A percentile compares a stretch with the other conserved stretches of the same genome.
These are phyloP conservation scores for Neria commutata DNA, from an alignment of 2,888 invertebrate genomes.

Conservation along the genomic window DNA sequence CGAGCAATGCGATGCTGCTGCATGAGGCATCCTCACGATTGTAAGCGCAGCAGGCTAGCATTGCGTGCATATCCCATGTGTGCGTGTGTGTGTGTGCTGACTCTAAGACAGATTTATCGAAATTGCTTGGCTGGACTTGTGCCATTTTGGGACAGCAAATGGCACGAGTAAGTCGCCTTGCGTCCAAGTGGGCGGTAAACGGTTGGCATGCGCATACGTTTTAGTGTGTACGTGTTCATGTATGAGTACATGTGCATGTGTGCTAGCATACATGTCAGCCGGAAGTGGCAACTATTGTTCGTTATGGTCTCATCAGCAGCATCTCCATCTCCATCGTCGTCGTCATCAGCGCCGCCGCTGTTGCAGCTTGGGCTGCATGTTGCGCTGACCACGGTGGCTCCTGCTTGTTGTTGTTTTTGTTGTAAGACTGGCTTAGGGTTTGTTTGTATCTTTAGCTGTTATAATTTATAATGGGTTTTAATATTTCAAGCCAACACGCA, in stretches of 20 bases:
- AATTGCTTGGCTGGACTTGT: too few relatives aligned
- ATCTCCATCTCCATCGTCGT: background rate
- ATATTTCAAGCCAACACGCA: background rate
- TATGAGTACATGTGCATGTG: too few relatives aligned
- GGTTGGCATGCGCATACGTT: background rate
- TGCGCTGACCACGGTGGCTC: background rate
- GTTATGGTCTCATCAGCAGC: too few relatives aligned
- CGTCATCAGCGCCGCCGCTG: background rate
- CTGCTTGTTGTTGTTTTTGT: slow-evolving; percentile 4
- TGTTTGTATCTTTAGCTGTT: slow-evolving; percentile 8
- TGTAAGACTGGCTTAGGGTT: slow-evolving; percentile 2
- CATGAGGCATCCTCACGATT: too few relatives aligned
- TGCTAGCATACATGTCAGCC: too few relatives aligned
- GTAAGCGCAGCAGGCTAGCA: too few relatives aligned
- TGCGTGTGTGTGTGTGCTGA: background rate
- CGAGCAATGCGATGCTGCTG: too few relatives aligned
- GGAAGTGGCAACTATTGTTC: too few relatives aligned
- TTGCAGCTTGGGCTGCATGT: background rate
- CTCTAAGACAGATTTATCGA: slow-evolving; percentile 5
- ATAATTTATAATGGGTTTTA: background rate
- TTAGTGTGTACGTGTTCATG: background rate
- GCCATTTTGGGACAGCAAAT: slow-evolving; percentile 10
- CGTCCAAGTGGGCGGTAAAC: too few relatives aligned
- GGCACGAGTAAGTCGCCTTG: background rate
- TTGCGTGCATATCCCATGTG: too few relatives aligned